These are phyloP conservation scores for Dinomys branickii DNA, from an alignment of 2,113 vertebrate species.

Conservation along the genomic window DNA sequence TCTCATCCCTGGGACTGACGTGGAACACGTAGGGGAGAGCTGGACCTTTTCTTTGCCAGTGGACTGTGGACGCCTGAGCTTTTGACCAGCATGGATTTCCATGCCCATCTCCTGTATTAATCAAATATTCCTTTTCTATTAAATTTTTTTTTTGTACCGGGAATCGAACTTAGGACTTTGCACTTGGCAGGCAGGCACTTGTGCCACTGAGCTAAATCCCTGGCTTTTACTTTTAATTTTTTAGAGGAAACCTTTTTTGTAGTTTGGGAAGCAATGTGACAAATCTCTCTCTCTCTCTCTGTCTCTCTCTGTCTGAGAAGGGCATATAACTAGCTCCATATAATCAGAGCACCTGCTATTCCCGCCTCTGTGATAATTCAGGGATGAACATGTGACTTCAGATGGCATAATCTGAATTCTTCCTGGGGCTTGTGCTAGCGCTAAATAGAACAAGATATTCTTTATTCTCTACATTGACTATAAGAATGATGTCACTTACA, in stretches of 20 bases:
- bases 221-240: not conserved
- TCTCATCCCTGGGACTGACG: not conserved
- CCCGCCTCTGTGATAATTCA: not conserved
- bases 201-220: too few species aligned
- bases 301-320: not conserved
- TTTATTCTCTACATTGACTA: not conserved
- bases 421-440: not conserved
- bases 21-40: not conserved
- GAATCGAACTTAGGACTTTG: too few species aligned
- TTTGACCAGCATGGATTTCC: not conserved
- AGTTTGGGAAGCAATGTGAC: not conserved
- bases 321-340: not conserved
- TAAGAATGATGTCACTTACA: not conserved
- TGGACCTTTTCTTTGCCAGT: not conserved
- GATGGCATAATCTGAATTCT: not conserved
- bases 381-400: not conserved
- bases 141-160: too few species aligned
- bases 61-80: not conserved
- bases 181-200: too few species aligned
- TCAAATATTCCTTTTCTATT: not conserved
- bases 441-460: not conserved
- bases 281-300: not conserved
- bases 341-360: not conserved
- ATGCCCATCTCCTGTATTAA: not conserved
- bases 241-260: not conserved